These are phyloP conservation scores for Cebus imitator DNA, from an alignment of 2,113 vertebrate species.

Conservation along the genomic window DNA sequence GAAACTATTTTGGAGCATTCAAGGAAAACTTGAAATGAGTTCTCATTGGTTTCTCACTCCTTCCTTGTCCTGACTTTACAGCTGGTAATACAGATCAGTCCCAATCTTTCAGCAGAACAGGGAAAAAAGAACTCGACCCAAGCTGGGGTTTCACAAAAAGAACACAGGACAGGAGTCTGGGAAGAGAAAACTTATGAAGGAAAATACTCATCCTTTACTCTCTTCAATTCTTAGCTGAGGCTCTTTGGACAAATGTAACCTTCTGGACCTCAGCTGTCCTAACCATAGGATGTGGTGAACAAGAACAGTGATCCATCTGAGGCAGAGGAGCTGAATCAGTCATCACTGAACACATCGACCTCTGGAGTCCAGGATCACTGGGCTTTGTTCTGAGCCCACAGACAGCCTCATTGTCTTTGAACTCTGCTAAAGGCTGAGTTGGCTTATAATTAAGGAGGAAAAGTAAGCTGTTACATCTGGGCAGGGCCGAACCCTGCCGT, in stretches of 20 bases:
- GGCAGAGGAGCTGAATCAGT: background rate
- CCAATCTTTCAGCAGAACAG: background rate
- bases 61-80: constrained; percentile 18
- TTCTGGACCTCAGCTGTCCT: background rate
- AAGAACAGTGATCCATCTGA: background rate
- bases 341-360: background rate
- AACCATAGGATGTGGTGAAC: background rate
- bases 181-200: background rate
- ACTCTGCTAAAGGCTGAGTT: background rate
- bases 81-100: background rate
- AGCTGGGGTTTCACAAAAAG: background rate
- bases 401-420: background rate
- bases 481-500: background rate
- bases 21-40: constrained; percentile 16
- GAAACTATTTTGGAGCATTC: background rate
- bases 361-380: background rate
- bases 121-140: background rate
- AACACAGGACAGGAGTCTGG: background rate
- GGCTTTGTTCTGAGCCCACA: background rate
- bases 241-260: background rate
- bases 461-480: background rate
- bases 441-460: constrained; percentile 4
- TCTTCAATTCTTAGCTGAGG: background rate
- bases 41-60: background rate
- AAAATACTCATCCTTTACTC: constrained; percentile 1